These are phyloP conservation scores for Rattus norvegicus DNA, from an alignment of 2,113 vertebrate genomes.

Conservation along the genomic window DNA sequence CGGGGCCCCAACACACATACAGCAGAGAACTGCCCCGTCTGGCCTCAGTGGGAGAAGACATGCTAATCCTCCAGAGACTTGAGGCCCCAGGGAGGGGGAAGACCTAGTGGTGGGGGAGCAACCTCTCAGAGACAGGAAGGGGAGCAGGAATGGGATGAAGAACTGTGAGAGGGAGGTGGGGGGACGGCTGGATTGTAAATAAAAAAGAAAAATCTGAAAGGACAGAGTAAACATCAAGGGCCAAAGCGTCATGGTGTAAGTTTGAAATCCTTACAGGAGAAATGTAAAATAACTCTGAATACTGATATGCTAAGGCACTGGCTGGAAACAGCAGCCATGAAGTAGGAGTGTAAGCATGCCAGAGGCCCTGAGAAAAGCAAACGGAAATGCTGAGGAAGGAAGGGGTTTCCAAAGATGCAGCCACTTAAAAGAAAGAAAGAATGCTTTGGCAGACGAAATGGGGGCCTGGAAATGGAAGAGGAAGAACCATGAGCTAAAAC, in stretches of 20 bases:
- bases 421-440: neutral
- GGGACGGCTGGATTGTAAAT: too few species aligned
- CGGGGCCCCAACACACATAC: too few species aligned
- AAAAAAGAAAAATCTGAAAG: neutral
- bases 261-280: neutral
- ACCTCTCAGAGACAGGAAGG: too few species aligned
- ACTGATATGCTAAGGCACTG: neutral
- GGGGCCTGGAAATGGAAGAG: neutral
- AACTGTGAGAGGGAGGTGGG: too few species aligned
- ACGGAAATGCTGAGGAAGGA: neutral
- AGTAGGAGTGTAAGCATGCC: neutral
- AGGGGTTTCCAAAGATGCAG: neutral
- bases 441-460: neutral
- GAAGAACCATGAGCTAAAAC: neutral
- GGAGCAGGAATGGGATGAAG: too few species aligned
- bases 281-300: neutral
- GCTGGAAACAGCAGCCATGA: neutral
- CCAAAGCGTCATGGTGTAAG: neutral
- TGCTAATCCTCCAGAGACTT: too few species aligned
- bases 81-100: too few species aligned
- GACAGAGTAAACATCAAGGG: neutral
- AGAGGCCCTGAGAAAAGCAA: neutral
- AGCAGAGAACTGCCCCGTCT: too few species aligned
- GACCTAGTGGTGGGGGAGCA: too few species aligned
- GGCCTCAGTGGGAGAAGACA: too few species aligned